Percentiles rank a stretch among this genome's conserved stretches.
Evolutionary conservation across 2,797 vertebrate species (phyloP).

Genomic region (Lophotriccus pileatus): DNA sequence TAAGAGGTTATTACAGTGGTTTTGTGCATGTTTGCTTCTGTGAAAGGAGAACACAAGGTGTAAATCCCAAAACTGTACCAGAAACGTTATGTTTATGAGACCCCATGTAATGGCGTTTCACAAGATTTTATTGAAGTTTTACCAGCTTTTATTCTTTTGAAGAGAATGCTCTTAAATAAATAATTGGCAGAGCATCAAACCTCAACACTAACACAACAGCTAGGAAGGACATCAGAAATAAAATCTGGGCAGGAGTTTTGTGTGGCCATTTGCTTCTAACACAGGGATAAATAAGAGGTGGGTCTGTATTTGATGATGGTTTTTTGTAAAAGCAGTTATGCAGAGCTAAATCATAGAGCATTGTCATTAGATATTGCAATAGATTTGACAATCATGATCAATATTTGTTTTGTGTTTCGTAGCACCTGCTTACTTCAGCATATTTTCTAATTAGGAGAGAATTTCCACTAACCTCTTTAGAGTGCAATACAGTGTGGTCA

Average conservation of each 20-base stretch:
- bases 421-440: slow-evolving; percentile 49
- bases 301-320: neutral
- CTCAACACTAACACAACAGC: slow-evolving; percentile 20
- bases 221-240: slow-evolving; percentile 9
- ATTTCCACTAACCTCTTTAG: slow-evolving; percentile 34
- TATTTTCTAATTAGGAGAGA: slow-evolving; percentile 63
- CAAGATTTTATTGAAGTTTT: slow-evolving; percentile 62
- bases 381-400: slow-evolving; percentile 35
- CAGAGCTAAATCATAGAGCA: neutral
- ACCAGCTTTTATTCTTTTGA: slow-evolving; percentile 63
- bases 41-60: slow-evolving; percentile 59
- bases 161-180: slow-evolving; percentile 36
- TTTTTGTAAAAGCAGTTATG: slow-evolving; percentile 22
- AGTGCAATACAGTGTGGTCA: neutral
- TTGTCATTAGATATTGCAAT: neutral
- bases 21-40: slow-evolving; percentile 58
- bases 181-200: slow-evolving; percentile 32
- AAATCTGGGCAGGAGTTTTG: slow-evolving; percentile 36
- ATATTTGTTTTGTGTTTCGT: slow-evolving; percentile 29
- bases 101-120: slow-evolving; percentile 40
- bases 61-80: slow-evolving; percentile 66
- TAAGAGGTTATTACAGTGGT: slow-evolving; percentile 71
- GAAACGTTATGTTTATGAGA: slow-evolving; percentile 48
- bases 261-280: slow-evolving; percentile 17
- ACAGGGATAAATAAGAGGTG: neutral